phyloP scores from a whole-genome alignment of 2,888 invertebrate genomes.

The Parnassius orleans region DNA sequence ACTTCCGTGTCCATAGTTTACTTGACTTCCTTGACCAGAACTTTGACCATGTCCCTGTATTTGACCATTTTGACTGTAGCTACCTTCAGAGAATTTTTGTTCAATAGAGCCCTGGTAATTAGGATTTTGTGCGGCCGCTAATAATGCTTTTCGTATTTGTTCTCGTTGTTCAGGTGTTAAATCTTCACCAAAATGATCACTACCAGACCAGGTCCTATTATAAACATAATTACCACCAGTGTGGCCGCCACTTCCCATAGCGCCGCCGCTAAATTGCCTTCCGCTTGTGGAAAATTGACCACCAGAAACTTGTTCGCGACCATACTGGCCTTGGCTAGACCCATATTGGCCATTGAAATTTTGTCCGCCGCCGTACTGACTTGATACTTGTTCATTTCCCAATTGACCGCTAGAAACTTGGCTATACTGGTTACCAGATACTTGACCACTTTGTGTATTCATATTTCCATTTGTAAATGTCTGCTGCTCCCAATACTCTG shows the following conservation, averaged over 20 bases:
- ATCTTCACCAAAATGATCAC: conserved; percentile 44
- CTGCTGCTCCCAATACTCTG: conserved; percentile 41
- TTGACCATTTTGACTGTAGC: conserved; percentile 29
- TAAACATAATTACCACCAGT: conserved; percentile 41
- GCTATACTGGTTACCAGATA: conserved; percentile 28
- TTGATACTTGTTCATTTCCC: conserved; percentile 28
- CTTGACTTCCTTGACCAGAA: conserved; percentile 22
- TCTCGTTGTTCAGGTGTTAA: conserved; percentile 58
- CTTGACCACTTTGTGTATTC: conserved; percentile 31
- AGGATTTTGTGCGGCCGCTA: conserved; percentile 40
- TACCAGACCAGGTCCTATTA: conserved; percentile 49
- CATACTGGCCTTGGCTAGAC: not conserved
- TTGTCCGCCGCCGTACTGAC: conserved; percentile 14
- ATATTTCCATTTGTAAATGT: conserved; percentile 30
- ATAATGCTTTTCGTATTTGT: conserved; percentile 50
- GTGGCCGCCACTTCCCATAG: conserved; percentile 21
- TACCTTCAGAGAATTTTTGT: conserved; percentile 31
- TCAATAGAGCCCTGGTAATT: conserved; percentile 33
- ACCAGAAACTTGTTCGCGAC: not conserved
- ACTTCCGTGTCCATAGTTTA: conserved; percentile 16
- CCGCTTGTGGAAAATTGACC: conserved; percentile 1
- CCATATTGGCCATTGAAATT: conserved; percentile 28
- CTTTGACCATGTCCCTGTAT: conserved; percentile 23
- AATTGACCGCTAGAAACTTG: conserved; percentile 39
- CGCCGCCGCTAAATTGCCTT: conserved; percentile 8